phyloP scores from a whole-genome alignment of 2,888 invertebrate genomes.

The Tortrix viridana region DNA sequence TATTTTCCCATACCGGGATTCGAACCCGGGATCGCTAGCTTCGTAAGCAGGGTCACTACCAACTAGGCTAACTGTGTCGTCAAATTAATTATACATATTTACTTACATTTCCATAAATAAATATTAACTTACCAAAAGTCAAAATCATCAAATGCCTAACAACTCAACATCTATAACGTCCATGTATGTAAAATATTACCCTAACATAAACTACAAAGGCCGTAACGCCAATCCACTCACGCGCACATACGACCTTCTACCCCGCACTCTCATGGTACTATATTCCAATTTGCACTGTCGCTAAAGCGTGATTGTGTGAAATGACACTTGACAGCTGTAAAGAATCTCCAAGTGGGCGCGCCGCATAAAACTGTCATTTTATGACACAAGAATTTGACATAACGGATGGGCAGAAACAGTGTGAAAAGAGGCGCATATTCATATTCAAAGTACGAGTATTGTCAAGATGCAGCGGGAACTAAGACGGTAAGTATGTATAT shows the following conservation, averaged over 20 bases:
- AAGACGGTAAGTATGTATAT: too few species aligned
- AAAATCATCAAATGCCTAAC: not conserved
- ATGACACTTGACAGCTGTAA: conserved; percentile 35
- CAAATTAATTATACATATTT: too few species aligned
- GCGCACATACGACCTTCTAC: conserved; percentile 7
- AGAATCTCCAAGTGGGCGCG: conserved; percentile 33
- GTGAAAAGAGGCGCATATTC: too few species aligned
- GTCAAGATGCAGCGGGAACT: too few species aligned
- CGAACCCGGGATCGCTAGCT: too few species aligned
- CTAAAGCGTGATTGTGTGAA: conserved; percentile 31
- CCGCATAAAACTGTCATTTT: conserved; percentile 32
- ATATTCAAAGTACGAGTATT: too few species aligned
- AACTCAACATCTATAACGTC: not conserved
- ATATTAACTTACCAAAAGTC: too few species aligned
- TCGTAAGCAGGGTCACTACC: too few species aligned
- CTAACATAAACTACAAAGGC: conserved; percentile 2
- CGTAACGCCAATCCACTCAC: conserved; percentile 6
- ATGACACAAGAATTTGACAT: conserved; percentile 26
- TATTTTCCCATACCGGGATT: too few species aligned
- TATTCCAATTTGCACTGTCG: conserved; percentile 36
- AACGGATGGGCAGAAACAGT: conserved; percentile 1
- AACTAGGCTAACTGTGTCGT: too few species aligned
- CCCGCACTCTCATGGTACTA: conserved; percentile 9
- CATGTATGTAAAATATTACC: not conserved
- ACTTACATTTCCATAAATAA: too few species aligned